These are phyloP conservation scores for Drosophila hamatofila DNA, from an alignment of 2,888 invertebrate species.

Conservation along the genomic window DNA sequence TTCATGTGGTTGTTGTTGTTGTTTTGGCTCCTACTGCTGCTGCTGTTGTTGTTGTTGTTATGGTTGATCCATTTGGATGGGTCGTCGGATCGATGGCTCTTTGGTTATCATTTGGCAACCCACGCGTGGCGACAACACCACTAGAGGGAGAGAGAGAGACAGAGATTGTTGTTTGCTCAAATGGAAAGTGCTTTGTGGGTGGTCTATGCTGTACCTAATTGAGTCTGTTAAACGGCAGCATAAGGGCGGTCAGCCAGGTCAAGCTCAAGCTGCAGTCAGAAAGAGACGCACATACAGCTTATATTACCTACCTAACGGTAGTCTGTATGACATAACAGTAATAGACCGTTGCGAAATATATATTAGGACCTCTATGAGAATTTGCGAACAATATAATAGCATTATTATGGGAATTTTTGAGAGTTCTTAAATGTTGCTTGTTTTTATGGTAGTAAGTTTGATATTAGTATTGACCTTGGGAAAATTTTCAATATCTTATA, in stretches of 20 bases:
- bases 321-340: neutral
- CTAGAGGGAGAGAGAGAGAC: neutral
- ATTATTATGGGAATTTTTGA: too few species aligned
- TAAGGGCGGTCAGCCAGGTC: conserved; percentile 23
- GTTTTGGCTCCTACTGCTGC: conserved; percentile 13
- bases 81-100: conserved; percentile 70
- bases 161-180: conserved; percentile 34
- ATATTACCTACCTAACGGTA: conserved; percentile 7
- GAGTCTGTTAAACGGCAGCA: conserved; percentile 30
- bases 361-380: neutral
- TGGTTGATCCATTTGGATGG: conserved; percentile 48
- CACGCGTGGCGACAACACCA: conserved; percentile 73
- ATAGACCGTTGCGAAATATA: neutral
- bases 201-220: conserved; percentile 46
- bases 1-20: conserved; percentile 26
- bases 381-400: too few species aligned
- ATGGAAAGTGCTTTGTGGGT: conserved; percentile 67
- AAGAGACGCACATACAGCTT: neutral
- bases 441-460: too few species aligned
- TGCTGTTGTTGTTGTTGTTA: conserved; percentile 33
- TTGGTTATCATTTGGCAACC: conserved; percentile 77
- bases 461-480: too few species aligned
- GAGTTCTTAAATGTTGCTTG: too few species aligned
- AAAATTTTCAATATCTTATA: too few species aligned
- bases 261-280: neutral